Evolutionary conservation across 2,113 vertebrate species (phyloP).

Genomic region (Triplophysa siluroides): DNA sequence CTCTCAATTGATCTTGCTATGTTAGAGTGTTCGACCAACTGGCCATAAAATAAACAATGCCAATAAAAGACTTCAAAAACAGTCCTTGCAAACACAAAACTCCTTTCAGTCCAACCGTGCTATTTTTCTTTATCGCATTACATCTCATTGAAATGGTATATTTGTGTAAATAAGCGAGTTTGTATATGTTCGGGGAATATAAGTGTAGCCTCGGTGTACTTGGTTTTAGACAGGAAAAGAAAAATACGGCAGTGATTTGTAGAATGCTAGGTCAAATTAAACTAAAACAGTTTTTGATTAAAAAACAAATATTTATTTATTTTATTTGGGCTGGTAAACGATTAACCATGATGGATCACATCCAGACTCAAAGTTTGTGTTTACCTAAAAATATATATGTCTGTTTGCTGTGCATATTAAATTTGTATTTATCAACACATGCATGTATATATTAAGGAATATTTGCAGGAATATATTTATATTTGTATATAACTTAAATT

Average conservation of each 20-base stretch:
- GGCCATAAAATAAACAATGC: background rate
- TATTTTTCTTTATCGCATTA: background rate
- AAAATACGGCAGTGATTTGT: background rate
- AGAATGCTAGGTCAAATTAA: background rate
- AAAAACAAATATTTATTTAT: too few species aligned
- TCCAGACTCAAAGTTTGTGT: too few species aligned
- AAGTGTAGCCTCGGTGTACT: background rate
- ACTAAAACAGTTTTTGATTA: background rate
- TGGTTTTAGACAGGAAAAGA: background rate
- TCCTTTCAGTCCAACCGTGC: background rate
- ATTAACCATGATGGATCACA: too few species aligned
- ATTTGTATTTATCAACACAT: too few species aligned
- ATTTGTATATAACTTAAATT: too few species aligned
- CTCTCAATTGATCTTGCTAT: constrained; percentile 1
- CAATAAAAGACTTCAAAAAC: constrained; percentile 8
- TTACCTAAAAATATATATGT: too few species aligned
- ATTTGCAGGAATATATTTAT: too few species aligned
- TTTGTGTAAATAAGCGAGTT: background rate
- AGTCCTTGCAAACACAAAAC: background rate
- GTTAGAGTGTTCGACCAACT: constrained; percentile 5
- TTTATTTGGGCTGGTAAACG: too few species aligned
- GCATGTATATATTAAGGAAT: too few species aligned
- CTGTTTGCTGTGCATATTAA: too few species aligned
- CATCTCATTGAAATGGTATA: background rate
- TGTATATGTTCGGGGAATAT: background rate